phyloP scores from a whole-genome alignment of 2,888 invertebrate species.

The Crossocerus cetratus region DNA sequence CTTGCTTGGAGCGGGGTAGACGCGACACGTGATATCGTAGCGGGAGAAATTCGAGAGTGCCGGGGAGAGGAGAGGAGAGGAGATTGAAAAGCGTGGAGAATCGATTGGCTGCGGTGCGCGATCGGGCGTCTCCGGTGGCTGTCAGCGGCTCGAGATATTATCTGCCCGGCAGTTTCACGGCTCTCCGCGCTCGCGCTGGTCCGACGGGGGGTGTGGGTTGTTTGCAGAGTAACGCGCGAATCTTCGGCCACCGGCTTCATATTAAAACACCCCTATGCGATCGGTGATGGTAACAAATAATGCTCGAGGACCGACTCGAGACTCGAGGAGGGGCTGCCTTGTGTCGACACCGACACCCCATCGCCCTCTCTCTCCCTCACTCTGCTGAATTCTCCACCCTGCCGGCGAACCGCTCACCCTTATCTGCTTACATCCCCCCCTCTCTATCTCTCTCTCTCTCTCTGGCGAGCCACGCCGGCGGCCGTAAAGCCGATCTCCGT shows the following conservation, averaged over 20 bases:
- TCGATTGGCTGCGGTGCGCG: slow-evolving; percentile 32
- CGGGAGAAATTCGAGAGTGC: too few relatives aligned
- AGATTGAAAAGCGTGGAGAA: slow-evolving; percentile 7
- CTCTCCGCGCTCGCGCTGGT: slow-evolving; percentile 41
- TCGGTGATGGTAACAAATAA: slow-evolving; percentile 59
- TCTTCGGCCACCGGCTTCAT: slow-evolving; percentile 61
- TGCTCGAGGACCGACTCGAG: slow-evolving; percentile 51
- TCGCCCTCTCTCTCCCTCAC: slow-evolving; percentile 21
- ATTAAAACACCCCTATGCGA: slow-evolving; percentile 61
- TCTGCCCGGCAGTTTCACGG: slow-evolving; percentile 57
- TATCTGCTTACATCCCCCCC: slow-evolving; percentile 5
- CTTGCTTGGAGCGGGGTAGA: too few relatives aligned
- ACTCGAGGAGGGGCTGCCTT: slow-evolving; percentile 33
- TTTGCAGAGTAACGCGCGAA: slow-evolving; percentile 64
- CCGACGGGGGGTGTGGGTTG: slow-evolving; percentile 20
- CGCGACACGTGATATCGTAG: too few relatives aligned
- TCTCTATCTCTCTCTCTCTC: slow-evolving; percentile 19
- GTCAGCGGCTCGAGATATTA: slow-evolving; percentile 51
- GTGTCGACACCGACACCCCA: slow-evolving; percentile 17
- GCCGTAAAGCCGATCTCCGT: too few relatives aligned
- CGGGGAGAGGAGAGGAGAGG: too few relatives aligned
- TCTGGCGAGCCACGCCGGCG: slow-evolving; percentile 28
- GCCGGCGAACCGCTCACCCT: neutral
- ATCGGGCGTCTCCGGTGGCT: slow-evolving; percentile 19
- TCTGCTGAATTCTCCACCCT: slow-evolving; percentile 30